These are phyloP conservation scores for Erythrocercus mccallii DNA, from an alignment of 2,113 vertebrate species.

Conservation along the genomic window DNA sequence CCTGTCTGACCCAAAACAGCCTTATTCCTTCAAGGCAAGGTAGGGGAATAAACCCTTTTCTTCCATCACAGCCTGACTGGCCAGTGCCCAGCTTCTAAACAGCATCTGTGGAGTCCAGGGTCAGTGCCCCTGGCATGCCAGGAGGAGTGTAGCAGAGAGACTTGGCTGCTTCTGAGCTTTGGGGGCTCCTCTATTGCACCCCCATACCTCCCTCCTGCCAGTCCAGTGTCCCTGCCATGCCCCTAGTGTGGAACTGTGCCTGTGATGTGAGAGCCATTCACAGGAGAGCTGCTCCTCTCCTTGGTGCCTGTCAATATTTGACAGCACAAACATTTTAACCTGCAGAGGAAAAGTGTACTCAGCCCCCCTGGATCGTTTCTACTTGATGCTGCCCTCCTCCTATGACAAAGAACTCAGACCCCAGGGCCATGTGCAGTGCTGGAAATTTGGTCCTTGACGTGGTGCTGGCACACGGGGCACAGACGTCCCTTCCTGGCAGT, in stretches of 20 bases:
- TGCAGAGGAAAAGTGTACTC: not conserved
- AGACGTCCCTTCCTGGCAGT: not conserved
- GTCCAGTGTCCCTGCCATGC: accelerated
- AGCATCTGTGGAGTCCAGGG: not conserved
- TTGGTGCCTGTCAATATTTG: accelerated
- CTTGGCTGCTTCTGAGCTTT: not conserved
- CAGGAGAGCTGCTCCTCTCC: not conserved
- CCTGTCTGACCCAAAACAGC: not conserved
- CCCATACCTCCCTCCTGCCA: accelerated
- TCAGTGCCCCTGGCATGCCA: accelerated
- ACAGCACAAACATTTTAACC: not conserved
- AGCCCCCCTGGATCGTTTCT: accelerated
- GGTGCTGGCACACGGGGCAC: accelerated
- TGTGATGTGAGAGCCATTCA: accelerated
- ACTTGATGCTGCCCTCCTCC: accelerated
- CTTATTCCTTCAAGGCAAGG: not conserved
- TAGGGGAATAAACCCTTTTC: not conserved
- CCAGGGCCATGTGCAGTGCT: accelerated
- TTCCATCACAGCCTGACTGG: accelerated
- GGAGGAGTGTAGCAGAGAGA: not conserved
- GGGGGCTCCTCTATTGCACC: not conserved
- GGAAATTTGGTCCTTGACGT: accelerated
- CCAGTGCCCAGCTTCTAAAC: accelerated
- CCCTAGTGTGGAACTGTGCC: not conserved
- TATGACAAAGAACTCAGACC: not conserved